Evolutionary conservation across 2,797 vertebrate species (phyloP), one percentile per base, ranked within the genome.

Genomic region (Muraenolepis orangiensis): DNA sequence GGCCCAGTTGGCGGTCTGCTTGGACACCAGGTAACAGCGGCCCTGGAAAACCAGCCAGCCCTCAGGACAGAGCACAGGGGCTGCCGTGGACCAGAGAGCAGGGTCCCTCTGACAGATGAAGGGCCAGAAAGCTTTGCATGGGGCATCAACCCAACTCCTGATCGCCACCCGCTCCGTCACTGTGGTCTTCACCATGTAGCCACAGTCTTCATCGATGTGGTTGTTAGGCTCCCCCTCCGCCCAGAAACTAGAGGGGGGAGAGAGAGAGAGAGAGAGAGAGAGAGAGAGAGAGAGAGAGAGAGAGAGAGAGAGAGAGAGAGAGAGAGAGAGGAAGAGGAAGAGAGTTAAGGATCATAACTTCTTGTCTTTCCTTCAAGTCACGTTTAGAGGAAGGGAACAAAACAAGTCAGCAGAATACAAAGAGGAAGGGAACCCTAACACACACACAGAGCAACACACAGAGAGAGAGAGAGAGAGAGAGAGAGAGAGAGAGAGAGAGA

Each of bases 41-140:
- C n/a, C n/a, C n/a, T n/a, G n/a, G n/a, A n/a, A n/a, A n/a, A n/a
- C n/a, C n/a, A n/a, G n/a, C n/a, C n/a, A n/a, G n/a, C n/a, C n/a
- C n/a, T n/a, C n/a, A n/a, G n/a, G n/a, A n/a, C n/a, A n/a, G n/a
- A n/a, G n/a, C n/a, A n/a, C n/a, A n/a, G n/a, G n/a, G n/a, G n/a
- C n/a, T n/a, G n/a, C n/a, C n/a, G n/a, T n/a, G n/a, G n/a, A n/a
- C n/a, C n/a, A n/a, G n/a, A n/a, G n/a, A n/a, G n/a, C n/a, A n/a
- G n/a, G n/a, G n/a, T n/a, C n/a, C n/a, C n/a, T 91, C 87, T 94
- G 91, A 26, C 93, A 94, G 83, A 93, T 91, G 76, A 83, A 93
- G 14, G 72, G 78, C 23, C 66, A 3, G 46, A 0, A 0, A 88
- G 91, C 89, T 30, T 0, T 0, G 51, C 92, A 94, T 42, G 92